These are phyloP conservation scores for Lacerta bilineata DNA, from an alignment of 2,797 vertebrate species.

Conservation along the genomic window DNA sequence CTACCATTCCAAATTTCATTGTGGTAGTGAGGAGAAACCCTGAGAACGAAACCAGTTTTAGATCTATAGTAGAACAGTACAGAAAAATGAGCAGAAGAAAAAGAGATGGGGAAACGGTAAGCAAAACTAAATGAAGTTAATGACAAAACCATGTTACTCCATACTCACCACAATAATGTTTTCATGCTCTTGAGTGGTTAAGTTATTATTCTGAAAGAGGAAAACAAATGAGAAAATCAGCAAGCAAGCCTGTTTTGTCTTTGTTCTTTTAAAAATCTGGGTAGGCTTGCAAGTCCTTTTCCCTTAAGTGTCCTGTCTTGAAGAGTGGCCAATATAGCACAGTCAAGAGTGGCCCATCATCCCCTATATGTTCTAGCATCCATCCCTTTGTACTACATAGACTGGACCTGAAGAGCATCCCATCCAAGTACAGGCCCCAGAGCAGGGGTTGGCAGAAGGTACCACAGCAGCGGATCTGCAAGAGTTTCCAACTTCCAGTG, in stretches of 20 bases:
- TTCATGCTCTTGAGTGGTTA: conserved; percentile 96
- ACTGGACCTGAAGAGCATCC: no score
- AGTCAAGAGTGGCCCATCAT: no score
- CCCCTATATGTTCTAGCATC: neutral
- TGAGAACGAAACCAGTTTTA: neutral
- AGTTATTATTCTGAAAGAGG: conserved; percentile 89
- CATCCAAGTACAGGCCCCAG: no score
- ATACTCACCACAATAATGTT: conserved; percentile 97
- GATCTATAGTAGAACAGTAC: neutral
- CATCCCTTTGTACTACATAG: neutral
- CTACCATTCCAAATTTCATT: neutral
- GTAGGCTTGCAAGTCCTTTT: neutral
- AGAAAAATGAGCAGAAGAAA: neutral
- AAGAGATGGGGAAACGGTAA: neutral
- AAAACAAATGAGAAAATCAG: conserved; percentile 41
- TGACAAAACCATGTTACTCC: neutral
- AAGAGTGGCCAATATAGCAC: neutral
- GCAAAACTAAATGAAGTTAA: neutral
- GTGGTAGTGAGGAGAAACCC: neutral
- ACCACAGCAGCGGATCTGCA: no score
- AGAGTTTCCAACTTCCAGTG: no score
- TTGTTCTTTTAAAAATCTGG: neutral
- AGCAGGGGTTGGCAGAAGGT: no score
- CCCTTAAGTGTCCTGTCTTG: neutral
- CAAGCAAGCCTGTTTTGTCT: neutral